A percentile compares a stretch with the other conserved stretches of the same genome.
These are phyloP conservation scores for Hydrozoanthus tunicans DNA, from an alignment of 64 coral and sea anemone species.

Conservation along the genomic window DNA sequence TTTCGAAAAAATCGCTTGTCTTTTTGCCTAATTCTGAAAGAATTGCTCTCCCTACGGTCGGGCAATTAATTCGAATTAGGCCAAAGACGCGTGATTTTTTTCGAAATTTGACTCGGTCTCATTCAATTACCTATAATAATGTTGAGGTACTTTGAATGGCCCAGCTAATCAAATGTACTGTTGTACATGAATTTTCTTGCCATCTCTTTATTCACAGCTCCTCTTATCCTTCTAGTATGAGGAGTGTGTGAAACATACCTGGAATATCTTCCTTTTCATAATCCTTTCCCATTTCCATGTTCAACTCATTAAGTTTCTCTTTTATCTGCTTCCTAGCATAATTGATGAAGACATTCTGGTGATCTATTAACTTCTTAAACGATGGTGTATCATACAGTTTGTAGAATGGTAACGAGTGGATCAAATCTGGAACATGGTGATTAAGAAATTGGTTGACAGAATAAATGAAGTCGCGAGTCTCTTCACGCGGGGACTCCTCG, in stretches of 20 bases:
- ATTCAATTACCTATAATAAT: too few species aligned
- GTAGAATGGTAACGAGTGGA: not conserved
- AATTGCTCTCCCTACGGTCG: too few species aligned
- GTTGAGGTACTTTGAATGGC: too few species aligned
- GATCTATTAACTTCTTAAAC: not conserved
- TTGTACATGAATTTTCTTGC: too few species aligned
- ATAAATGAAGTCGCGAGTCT: not conserved
- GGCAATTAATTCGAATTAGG: too few species aligned
- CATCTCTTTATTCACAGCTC: too few species aligned
- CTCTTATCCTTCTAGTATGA: too few species aligned
- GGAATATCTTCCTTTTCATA: slow-evolving; percentile 15
- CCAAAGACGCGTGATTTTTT: too few species aligned
- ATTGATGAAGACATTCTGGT: not conserved
- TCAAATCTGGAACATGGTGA: not conserved
- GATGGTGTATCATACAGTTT: slow-evolving; percentile 14
- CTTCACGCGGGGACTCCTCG: not conserved
- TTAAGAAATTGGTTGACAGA: not conserved
- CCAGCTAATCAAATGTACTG: too few species aligned
- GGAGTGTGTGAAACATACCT: not conserved
- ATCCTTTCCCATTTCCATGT: slow-evolving; percentile 13
- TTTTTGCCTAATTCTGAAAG: too few species aligned
- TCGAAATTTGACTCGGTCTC: too few species aligned
- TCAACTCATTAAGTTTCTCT: not conserved
- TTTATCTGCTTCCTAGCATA: not conserved
- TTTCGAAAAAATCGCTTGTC: too few species aligned